phyloP scores from a whole-genome alignment of 1,140 invertebrate species.

The Zaprionus africanus region DNA sequence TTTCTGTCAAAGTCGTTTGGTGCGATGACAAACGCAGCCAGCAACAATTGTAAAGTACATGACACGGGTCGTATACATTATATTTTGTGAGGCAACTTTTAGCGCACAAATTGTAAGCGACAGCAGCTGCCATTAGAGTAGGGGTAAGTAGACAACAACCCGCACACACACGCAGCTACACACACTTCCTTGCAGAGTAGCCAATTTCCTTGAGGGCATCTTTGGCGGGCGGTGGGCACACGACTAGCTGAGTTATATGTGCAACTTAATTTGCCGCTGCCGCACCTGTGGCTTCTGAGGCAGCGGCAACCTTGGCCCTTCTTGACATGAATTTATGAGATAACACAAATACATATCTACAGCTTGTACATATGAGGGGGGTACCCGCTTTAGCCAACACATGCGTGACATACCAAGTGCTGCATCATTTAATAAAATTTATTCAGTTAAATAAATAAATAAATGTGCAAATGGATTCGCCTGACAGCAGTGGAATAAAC shows the following conservation, averaged over 20 bases:
- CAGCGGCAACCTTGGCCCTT: constrained; percentile 59
- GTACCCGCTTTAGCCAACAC: neutral
- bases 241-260: constrained; percentile 71
- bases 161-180: constrained; percentile 2
- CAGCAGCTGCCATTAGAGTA: neutral
- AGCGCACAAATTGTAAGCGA: constrained; percentile 36
- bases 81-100: constrained; percentile 65
- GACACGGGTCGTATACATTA: constrained; percentile 68
- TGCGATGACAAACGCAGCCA: constrained; percentile 69
- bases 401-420: constrained; percentile 46
- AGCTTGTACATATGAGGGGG: too few species aligned
- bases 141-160: neutral
- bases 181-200: constrained; percentile 13
- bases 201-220: constrained; percentile 69
- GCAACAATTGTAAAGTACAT: constrained; percentile 75
- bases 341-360: neutral
- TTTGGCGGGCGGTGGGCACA: constrained; percentile 7
- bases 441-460: constrained; percentile 65
- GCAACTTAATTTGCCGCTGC: constrained; percentile 78
- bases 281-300: constrained; percentile 72
- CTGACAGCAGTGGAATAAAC: constrained; percentile 18
- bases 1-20: constrained; percentile 65
- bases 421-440: constrained; percentile 75
- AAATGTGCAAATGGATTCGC: constrained; percentile 40
- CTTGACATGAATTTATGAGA: constrained; percentile 72